Base-by-base conservation (phyloP, 2,888 invertebrate species). In the Sminthurides aquaticus region DNA sequence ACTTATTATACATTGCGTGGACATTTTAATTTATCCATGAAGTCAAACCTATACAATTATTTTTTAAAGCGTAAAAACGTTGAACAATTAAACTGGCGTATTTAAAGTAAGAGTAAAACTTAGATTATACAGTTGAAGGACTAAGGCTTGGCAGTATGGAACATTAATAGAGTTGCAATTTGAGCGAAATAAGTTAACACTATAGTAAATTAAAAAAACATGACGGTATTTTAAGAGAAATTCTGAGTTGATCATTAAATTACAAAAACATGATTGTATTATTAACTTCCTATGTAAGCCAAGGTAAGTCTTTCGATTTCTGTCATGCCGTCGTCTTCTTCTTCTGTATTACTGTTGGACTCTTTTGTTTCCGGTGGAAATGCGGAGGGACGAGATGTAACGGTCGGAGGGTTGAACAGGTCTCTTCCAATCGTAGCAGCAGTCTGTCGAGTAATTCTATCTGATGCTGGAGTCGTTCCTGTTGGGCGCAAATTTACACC, bases 291-390 rank as follows among this genome's bases (percentile, higher is more conserved):
- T 8, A 52, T 52, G 52, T 18, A 52, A 5, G 52, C 52, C 5
- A 52, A 20, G 20, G 52, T 52, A 22, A 52, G 52, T 22, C 52
- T 8, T 52, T 52, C 52, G 52, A 52, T 52, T 52, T 52, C 52
- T 5, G 20, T 18, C 52, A 52, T 52, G 5, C 52, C 52, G 20
- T 52, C 52, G 18, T 52, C 52, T n/a, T n/a, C n/a, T n/a, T n/a
- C n/a, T n/a, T n/a, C n/a, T n/a, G n/a, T n/a, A n/a, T n/a, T n/a
- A n/a, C n/a, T n/a, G n/a, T n/a, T n/a, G n/a, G n/a, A n/a, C n/a
- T n/a, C n/a, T n/a, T n/a, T n/a, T 5, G 5, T 34, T 34, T 5
- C 8, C 5, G 43, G 43, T 15, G 43, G 43, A 34, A 5, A 5
- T 11, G 43, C 43, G 5, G 43, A 5, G 8, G 43, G 5, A 11